Percentiles rank a stretch among this genome's conserved stretches.
These are phyloP conservation scores for Megamerina dolium DNA, from an alignment of 2,888 invertebrate species.

Conservation along the genomic window DNA sequence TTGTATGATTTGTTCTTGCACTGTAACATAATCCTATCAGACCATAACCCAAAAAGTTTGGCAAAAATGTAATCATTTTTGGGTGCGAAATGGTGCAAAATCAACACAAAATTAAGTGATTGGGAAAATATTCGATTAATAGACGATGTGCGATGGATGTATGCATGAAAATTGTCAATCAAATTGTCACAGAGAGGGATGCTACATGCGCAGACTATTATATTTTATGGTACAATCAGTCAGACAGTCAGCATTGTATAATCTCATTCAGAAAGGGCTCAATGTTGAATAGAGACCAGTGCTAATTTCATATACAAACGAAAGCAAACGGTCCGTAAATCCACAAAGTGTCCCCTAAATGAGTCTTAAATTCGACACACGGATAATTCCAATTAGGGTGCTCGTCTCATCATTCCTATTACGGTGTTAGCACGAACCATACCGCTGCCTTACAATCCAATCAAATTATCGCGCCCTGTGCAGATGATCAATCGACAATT, in stretches of 20 bases:
- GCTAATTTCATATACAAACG: conserved; percentile 34
- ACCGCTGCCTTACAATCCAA: conserved; percentile 36
- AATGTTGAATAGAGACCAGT: conserved; percentile 24
- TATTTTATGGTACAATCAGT: background rate
- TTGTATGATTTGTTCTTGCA: too few relatives aligned
- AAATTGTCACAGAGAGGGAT: conserved; percentile 22
- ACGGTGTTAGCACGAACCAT: conserved; percentile 4
- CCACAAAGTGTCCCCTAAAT: conserved; percentile 51
- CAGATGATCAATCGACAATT: conserved; percentile 9
- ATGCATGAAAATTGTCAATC: conserved; percentile 44
- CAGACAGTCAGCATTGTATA: background rate
- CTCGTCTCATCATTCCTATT: conserved; percentile 9
- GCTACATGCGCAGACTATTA: too few relatives aligned
- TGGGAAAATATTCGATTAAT: conserved; percentile 49
- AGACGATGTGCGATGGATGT: conserved; percentile 18
- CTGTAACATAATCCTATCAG: conserved; percentile 48
- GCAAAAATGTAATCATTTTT: conserved; percentile 23
- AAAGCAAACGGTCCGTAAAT: conserved; percentile 41
- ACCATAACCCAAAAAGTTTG: conserved; percentile 22
- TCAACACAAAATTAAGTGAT: conserved; percentile 41
- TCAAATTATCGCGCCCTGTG: conserved; percentile 44
- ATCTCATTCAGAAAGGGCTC: background rate
- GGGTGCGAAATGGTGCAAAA: conserved; percentile 23
- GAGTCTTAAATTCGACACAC: conserved; percentile 47
- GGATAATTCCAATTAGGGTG: conserved; percentile 48